These are phyloP conservation scores for Lycaon pictus DNA, from an alignment of 2,113 vertebrate genomes.

Conservation along the genomic window DNA sequence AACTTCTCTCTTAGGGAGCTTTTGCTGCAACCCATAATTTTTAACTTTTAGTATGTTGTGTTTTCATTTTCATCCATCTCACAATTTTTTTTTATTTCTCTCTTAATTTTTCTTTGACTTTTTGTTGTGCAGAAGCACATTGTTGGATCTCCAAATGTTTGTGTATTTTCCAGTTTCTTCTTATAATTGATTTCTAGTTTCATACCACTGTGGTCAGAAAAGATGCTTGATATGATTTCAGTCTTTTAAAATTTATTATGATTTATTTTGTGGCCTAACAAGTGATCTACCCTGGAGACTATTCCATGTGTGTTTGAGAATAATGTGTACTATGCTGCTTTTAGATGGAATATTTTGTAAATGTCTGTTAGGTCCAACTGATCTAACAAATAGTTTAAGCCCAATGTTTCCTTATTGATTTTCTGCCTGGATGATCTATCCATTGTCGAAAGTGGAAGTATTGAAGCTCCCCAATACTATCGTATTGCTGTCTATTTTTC, in stretches of 20 bases:
- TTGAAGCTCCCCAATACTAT: neutral
- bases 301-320: neutral
- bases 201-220: neutral
- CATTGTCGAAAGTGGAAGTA: neutral
- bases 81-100: neutral
- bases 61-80: neutral
- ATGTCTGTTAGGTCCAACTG: neutral
- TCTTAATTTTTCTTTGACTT: neutral
- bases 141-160: neutral
- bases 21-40: neutral
- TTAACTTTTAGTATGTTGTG: neutral
- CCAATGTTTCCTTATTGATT: neutral
- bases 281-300: neutral
- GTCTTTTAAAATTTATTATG: neutral
- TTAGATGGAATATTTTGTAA: neutral
- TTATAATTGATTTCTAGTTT: slow-evolving; percentile 27
- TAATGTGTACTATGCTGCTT: neutral
- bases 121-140: neutral
- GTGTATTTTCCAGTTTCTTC: slow-evolving; percentile 27
- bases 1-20: neutral
- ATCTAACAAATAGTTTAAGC: neutral
- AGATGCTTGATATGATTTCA: slow-evolving; percentile 15
- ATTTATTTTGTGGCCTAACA: neutral
- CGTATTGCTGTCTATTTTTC: neutral
- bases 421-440: neutral